Conservation (phyloP, 2,888 invertebrate species). For the Leucophenga montana region DNA sequence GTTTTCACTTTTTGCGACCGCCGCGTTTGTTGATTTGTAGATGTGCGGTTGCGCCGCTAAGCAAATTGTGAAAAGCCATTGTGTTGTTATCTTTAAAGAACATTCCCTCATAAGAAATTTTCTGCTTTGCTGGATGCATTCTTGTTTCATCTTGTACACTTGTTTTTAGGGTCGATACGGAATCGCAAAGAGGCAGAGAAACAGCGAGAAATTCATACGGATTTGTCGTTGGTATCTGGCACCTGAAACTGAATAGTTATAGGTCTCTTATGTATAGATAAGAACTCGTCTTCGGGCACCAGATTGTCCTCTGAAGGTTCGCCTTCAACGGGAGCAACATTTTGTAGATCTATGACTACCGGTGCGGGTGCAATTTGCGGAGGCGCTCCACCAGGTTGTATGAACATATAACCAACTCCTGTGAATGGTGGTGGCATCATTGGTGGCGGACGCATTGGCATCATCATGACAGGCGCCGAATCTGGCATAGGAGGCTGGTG, state of each 20-base stretch:
- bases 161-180: constrained; percentile 88
- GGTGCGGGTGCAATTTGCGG: constrained; percentile 73
- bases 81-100: constrained; percentile 98
- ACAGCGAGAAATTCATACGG: constrained; percentile 92
- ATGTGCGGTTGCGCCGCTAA: constrained; percentile 86
- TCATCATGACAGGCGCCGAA: no score
- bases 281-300: no score
- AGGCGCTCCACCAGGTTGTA: constrained; percentile 64
- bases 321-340: constrained; percentile 78
- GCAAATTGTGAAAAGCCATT: constrained; percentile 95
- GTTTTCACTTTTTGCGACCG: constrained; percentile 94
- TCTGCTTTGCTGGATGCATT: constrained; percentile 98
- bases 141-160: constrained; percentile 88
- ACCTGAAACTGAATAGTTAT: constrained; percentile 88
- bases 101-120: constrained; percentile 95
- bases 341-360: constrained; percentile 75
- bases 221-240: constrained; percentile 88
- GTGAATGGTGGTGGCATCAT: constrained; percentile 74
- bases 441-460: no score
- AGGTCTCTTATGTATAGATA: constrained; percentile 81
- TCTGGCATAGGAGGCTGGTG: no score
- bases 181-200: constrained; percentile 83
- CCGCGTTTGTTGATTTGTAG: constrained; percentile 97
- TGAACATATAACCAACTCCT: constrained; percentile 73
- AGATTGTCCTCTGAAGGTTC: constrained; percentile 95